Evolutionary conservation across 92 coral and sea anemone genomes (phyloP).

Genomic region (Paragorgia papillata): DNA sequence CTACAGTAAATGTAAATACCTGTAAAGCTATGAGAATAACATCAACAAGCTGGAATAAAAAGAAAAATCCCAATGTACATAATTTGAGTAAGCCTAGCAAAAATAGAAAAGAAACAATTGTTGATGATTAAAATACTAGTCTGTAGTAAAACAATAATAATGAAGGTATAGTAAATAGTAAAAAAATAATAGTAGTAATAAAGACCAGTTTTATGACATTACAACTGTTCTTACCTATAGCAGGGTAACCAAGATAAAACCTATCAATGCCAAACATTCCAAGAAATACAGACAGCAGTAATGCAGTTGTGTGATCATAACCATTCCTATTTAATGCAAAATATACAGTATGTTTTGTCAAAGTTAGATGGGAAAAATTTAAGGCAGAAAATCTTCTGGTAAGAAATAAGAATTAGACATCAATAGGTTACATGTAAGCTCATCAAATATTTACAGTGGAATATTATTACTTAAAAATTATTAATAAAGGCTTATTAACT

Average conservation of each 20-base stretch:
- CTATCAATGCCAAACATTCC: constrained; percentile 99
- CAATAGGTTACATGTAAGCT: too few species aligned
- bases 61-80: constrained; percentile 97
- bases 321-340: constrained; percentile 70
- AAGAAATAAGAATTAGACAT: too few species aligned
- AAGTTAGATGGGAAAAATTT: too few species aligned
- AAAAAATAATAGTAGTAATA: too few species aligned
- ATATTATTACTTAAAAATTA: too few species aligned
- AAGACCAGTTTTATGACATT: too few species aligned
- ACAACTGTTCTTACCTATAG: constrained; percentile 69
- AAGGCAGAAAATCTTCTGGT: too few species aligned
- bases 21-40: constrained; percentile 91
- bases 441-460: too few species aligned
- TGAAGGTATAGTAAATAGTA: not conserved
- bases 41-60: constrained; percentile 92
- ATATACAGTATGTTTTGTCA: too few species aligned
- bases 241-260: constrained; percentile 98
- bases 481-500: too few species aligned
- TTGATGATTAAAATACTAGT: not conserved
- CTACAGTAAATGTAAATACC: too few species aligned
- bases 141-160: too few species aligned
- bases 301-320: constrained; percentile 78
- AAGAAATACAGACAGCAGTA: constrained; percentile 87
- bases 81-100: constrained; percentile 84
- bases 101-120: not conserved